Conservation (phyloP, 1,140 invertebrate species). For the Formica exsecta region DNA sequence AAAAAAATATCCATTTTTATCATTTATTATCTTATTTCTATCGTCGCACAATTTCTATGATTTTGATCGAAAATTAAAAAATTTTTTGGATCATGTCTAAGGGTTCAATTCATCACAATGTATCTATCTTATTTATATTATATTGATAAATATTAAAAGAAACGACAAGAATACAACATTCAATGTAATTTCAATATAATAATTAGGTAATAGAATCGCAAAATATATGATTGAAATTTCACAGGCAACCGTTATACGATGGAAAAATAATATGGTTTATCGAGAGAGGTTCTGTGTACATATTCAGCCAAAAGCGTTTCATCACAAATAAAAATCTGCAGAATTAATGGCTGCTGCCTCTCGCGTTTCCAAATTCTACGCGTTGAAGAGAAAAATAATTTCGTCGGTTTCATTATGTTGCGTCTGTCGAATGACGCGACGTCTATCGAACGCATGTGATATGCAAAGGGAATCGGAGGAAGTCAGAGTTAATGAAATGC, state of each 20-base stretch:
- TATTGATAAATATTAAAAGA: background rate
- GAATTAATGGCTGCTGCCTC: background rate
- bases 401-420: background rate
- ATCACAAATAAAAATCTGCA: slow-evolving; percentile 10
- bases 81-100: background rate
- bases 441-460: slow-evolving; percentile 28
- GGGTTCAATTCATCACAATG: background rate
- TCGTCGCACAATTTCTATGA: background rate
- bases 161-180: background rate
- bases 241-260: background rate
- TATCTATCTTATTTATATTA: background rate
- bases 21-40: slow-evolving; percentile 60
- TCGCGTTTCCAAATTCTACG: background rate
- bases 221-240: background rate
- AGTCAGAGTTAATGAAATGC: slow-evolving; percentile 82
- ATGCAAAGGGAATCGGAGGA: slow-evolving; percentile 70
- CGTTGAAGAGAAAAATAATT: slow-evolving; percentile 57
- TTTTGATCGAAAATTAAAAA: slow-evolving; percentile 13
- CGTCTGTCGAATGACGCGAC: background rate
- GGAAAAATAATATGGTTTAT: background rate
- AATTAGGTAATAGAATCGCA: background rate
- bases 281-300: background rate
- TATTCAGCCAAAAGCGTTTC: slow-evolving; percentile 40
- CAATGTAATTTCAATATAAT: background rate
- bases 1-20: slow-evolving; percentile 46